These are phyloP conservation scores for Hemicordylus capensis DNA, from an alignment of 2,113 vertebrate species.

Conservation along the genomic window DNA sequence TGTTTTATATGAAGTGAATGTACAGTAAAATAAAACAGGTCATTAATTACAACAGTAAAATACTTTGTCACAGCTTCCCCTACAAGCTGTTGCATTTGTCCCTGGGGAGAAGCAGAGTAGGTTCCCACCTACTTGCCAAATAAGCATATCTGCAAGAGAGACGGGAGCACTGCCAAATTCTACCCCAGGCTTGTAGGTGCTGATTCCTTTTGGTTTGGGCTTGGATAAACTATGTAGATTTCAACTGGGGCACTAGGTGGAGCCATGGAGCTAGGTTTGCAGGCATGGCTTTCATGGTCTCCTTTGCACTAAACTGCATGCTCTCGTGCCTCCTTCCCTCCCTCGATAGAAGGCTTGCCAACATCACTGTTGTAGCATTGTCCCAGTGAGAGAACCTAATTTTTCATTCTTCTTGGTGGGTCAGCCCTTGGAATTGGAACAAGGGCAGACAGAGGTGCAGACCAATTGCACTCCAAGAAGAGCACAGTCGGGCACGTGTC, in stretches of 20 bases:
- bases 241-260: slow-evolving; percentile 1
- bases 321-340: no score
- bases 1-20: slow-evolving; percentile 30
- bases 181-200: background rate
- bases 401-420: background rate
- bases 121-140: background rate
- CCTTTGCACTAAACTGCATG: background rate
- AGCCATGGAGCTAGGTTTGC: background rate
- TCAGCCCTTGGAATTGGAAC: background rate
- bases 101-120: background rate
- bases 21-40: slow-evolving; percentile 34
- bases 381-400: background rate
- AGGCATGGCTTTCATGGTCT: background rate
- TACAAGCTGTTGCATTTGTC: background rate
- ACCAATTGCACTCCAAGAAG: background rate
- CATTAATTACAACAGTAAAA: background rate
- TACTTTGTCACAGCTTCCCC: background rate
- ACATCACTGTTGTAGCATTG: background rate
- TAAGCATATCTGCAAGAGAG: background rate
- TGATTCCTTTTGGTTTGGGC: background rate
- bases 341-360: background rate
- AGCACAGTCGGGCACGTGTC: background rate
- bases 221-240: background rate
- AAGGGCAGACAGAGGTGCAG: background rate
- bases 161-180: background rate